Base-by-base conservation (phyloP, 2,888 invertebrate genomes). In the Drosophila kokeensis region DNA sequence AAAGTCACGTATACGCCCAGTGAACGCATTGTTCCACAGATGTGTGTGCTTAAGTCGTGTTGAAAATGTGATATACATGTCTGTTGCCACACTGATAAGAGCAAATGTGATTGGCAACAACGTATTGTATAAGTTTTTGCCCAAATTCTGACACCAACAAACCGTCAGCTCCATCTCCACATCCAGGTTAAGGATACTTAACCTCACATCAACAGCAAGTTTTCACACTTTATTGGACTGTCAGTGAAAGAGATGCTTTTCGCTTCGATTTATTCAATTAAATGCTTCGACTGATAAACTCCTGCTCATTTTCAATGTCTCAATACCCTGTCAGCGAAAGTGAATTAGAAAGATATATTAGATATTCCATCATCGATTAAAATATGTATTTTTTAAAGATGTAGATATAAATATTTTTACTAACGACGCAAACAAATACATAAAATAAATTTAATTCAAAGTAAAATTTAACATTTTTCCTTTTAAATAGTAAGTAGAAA, bases 221-320 rank as follows among this genome's bases (percentile, higher is more conserved):
- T 74, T 73, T 79, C 59, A 85, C 76, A 66, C 71, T 58, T 61
- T 54, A 71, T 71, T 67, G 53, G 57, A 40, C 61, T 64, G 76
- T 36, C 74, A 62, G 54, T 21, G 30, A 24, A 63, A 4, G 21
- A 38, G 36, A 38, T 27, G 27, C 27, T 38, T 21, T 21, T 21
- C 53, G 36, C 32, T 36, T 48, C 48, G 29, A 38, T 27, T 42
- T 10, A 77, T 62, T 77, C 75, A 77, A 66, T 72, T 76, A 36
- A 70, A 32, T 69, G 38, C 38, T 68, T 49, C 18, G 7, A 34
- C 30, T 49, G 58, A 40, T 42, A 40, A 10, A 11, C 49, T n/a
- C 15, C 21, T 18, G 29, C 38, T 18, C 29, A 49, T 32, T 32
- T 15, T 27, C 8, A 18, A 32, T 54, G 8, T 57, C 21, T 24